Conservation (phyloP, 2,888 invertebrate species). For the Sphaerophoria taeniata region DNA sequence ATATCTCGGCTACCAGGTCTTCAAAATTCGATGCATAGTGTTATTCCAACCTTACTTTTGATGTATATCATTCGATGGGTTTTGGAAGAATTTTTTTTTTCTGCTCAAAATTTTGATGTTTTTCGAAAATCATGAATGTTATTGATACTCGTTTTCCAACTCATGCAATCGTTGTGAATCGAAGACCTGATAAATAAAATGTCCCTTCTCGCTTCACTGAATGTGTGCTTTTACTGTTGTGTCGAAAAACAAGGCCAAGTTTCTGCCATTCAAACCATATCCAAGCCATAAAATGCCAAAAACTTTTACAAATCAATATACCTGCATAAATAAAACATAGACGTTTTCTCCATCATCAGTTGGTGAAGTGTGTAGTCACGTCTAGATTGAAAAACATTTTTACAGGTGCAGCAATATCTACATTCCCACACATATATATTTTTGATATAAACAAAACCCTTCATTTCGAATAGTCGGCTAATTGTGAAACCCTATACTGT, state of each 20-base stretch:
- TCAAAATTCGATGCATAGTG: no score
- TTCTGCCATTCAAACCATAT: background rate
- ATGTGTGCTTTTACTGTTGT: background rate
- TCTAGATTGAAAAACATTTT: background rate
- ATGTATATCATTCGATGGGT: no score
- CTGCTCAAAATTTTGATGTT: no score
- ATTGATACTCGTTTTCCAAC: no score
- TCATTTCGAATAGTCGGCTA: conserved; percentile 51
- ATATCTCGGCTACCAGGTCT: no score
- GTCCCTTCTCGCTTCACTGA: background rate
- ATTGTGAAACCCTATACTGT: conserved; percentile 55
- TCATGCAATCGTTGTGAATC: no score
- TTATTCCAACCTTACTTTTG: no score
- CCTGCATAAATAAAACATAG: conserved; percentile 3
- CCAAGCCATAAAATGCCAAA: conserved; percentile 20
- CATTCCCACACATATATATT: background rate
- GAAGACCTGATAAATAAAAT: no score
- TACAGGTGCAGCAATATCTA: background rate
- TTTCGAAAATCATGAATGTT: no score
- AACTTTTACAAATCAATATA: conserved; percentile 31
- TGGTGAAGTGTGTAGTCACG: background rate
- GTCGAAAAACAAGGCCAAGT: conserved; percentile 16
- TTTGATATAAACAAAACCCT: conserved; percentile 31
- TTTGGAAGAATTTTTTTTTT: no score
- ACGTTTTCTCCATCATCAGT: background rate